Conservation (phyloP, 2,888 invertebrate species). For the Brenthis daphne region DNA sequence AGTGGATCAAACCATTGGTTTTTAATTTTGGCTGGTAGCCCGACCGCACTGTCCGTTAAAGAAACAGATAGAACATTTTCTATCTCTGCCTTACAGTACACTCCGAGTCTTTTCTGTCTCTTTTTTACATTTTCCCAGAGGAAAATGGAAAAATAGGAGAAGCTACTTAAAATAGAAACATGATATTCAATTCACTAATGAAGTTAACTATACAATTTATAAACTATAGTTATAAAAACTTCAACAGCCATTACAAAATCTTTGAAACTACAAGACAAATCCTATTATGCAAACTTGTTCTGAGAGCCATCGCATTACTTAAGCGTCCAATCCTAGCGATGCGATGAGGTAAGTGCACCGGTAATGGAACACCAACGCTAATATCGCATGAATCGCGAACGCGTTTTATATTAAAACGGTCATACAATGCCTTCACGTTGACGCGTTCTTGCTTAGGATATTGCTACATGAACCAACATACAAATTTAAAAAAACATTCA, state of each 20-base stretch:
- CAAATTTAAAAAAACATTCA: neutral
- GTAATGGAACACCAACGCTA: constrained; percentile 50
- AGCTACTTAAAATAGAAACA: neutral
- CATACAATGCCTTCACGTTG: constrained; percentile 52
- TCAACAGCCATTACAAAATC: constrained; percentile 24
- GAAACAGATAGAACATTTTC: too few species aligned
- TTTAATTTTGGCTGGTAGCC: too few species aligned
- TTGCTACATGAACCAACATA: constrained; percentile 35
- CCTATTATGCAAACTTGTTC: constrained; percentile 44
- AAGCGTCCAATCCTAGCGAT: constrained; percentile 59
- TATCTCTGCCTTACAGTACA: too few species aligned
- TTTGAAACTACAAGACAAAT: constrained; percentile 31
- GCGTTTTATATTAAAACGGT: constrained; percentile 67
- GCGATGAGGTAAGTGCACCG: constrained; percentile 60
- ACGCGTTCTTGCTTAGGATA: constrained; percentile 44
- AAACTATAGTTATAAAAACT: constrained; percentile 15
- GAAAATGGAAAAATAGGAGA: too few species aligned
- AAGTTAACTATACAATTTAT: neutral
- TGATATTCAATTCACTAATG: neutral
- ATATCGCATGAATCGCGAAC: constrained; percentile 63
- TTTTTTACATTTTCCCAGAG: too few species aligned
- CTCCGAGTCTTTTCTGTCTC: too few species aligned
- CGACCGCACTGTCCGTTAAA: too few species aligned
- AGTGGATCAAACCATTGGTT: too few species aligned
- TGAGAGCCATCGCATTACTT: constrained; percentile 40